Evolutionary conservation across 2,113 vertebrate genomes (phyloP), one percentile per base, ranked within the genome.

Genomic region (Callocephalon fimbriatum): DNA sequence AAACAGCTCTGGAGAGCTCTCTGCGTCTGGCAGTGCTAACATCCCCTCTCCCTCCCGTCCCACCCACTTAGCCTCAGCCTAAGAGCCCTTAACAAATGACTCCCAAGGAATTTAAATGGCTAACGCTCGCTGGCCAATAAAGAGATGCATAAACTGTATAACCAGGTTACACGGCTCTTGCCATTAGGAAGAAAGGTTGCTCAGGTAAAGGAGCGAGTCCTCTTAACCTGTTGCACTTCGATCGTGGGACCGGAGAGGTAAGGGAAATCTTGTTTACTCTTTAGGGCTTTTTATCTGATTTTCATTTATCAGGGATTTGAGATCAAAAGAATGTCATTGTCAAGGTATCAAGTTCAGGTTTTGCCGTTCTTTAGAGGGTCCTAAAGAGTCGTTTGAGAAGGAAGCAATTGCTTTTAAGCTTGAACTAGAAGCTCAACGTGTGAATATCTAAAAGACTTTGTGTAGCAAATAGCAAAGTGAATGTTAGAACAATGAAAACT

Each of bases 1-100:
- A 85, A 97, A 66, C 81, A 19, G 40, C 92, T 93, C 42, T 71
- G 66, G 86, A 97, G 91, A 97, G 88, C 88, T 78, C 96, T 96
- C 86, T 40, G 82, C 23, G 2, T 86, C 88, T 95, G 97, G 92
- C 92, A 93, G 87, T 67, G 38, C 77, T 85, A 95, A 93, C 95
- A 89, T 94, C 97, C 90, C 96, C 87, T 96, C 86, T 96, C 79
- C 50, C 88, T 93, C 89, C 78, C 23, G 95, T 96, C 88, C 97
- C 98, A 97, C 97, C 97, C 97, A 97, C 96, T 95, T 91, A 88
- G 92, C 82, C 94, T 96, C 90, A 96, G 91, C 97, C 93, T 95
- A 93, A 97, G 97, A 97, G 96, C 96, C 97, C 97, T 98, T 95
- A 98, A 98, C 98, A 98, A 98, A 98, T 98, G 97, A 97, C 96